phyloP scores from a whole-genome alignment of 2,888 invertebrate genomes.

The Siphlonurus alternatus region DNA sequence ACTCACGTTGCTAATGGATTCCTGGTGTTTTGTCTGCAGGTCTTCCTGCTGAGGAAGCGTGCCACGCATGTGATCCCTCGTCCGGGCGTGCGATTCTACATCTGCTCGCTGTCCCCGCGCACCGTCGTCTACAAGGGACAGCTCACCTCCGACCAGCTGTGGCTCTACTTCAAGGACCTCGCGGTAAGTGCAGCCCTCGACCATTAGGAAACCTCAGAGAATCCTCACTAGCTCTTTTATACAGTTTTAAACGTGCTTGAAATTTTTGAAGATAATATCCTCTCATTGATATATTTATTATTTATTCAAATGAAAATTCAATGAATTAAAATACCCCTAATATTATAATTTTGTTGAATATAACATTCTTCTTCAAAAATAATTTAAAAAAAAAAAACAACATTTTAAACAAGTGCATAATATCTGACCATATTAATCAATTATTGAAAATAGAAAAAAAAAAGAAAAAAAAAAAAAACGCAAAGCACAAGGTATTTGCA shows the following conservation, averaged over 20 bases:
- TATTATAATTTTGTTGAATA: background rate
- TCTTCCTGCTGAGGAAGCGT: conserved; percentile 84
- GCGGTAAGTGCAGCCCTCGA: conserved; percentile 24
- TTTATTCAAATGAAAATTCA: background rate
- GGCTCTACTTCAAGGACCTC: conserved; percentile 54
- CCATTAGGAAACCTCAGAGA: no score
- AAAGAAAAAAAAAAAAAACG: no score
- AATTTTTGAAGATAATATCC: no score
- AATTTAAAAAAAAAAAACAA: no score
- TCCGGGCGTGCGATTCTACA: conserved; percentile 81
- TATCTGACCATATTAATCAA: no score
- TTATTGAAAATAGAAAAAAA: no score
- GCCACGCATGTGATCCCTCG: conserved; percentile 77
- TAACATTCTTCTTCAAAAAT: background rate
- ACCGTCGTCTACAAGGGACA: conserved; percentile 96
- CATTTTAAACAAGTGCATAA: no score
- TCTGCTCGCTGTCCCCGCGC: conserved; percentile 81
- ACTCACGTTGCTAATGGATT: no score
- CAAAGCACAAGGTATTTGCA: no score
- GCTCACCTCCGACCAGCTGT: conserved; percentile 86
- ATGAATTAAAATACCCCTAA: background rate
- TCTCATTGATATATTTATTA: background rate
- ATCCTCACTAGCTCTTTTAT: no score
- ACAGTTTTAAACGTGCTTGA: no score
- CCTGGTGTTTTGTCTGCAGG: conserved; percentile 35